Base-by-base conservation (phyloP, 2,888 invertebrate species). In the Gryllus longicercus region DNA sequence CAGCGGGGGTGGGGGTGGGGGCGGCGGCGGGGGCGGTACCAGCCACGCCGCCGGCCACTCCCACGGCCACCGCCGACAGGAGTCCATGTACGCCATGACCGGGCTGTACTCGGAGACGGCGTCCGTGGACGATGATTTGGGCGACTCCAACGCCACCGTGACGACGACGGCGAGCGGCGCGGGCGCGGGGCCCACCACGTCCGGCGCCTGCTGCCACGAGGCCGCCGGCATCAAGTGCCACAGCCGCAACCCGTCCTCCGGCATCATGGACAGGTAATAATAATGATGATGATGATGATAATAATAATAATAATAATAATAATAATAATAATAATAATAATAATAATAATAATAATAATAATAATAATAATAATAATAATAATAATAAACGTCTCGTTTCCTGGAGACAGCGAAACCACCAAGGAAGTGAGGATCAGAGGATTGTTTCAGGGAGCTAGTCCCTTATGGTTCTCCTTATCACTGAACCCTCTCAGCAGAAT, bases 21-120 rank as follows among this genome's bases (percentile, higher is more conserved):
- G 63, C 63, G 63, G 63, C 16, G 16, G 63, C 63, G 63, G 63
- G 63, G 63, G 63, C 63, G 63, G 63, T 5, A 21, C n/a, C 16
- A 14, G n/a, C 75, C 18, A 21, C 23, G n/a, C 18, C 23, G 77
- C 51, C 11, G 80, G 80, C 11, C 49, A 14, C 76, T 79, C 74
- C 76, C 83, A 82, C 75, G 83, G 83, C 23, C 83, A 83, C 77
- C 82, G 94, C 86, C 91, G 94, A 87, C 95, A 95, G 90, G 95
- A 95, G 87, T 95, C 95, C 85, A 95, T 95, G 94, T 95, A 95
- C 87, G 94, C 95, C 84, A 94, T 95, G 94, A 95, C 95, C 76
- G 95, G 95, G 51, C 89, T 95, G 81, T 95, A 95, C 87, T 93
- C 94, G 82, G 94, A 94, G 85, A 91, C 91, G 51, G 90, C 91